Evolutionary conservation across 2,113 vertebrate genomes (phyloP), one percentile per base, ranked within the genome.

Genomic region (Varanus salvator): DNA sequence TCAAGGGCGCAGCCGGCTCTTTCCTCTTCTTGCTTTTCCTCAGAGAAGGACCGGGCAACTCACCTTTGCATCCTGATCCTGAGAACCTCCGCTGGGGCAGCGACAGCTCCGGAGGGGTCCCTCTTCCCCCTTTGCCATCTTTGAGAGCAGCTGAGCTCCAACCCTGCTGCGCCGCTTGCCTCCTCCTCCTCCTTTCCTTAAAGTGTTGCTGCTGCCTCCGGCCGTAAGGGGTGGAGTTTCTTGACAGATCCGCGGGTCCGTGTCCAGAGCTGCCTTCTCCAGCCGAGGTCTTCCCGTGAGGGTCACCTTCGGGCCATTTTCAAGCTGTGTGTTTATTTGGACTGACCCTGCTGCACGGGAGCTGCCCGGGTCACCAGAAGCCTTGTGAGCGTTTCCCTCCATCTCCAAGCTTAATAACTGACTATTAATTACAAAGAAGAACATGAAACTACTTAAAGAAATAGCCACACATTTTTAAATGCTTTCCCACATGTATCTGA

Each of bases 221-320:
- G 5, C 64, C 23, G 50, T 52, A 66, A 87, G 81, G 75, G 86
- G 90, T 88, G 90, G 90, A 85, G 90, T 88, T 88, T 69, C 75
- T 87, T 91, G 82, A 64, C 75, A 88, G 83, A 74, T 80, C 31
- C 38, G 34, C 29, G 21, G 48, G 50, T 29, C 85, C 38, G 23
- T 57, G 25, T 57, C 50, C 29, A 84, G 25, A 38, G 50, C 44
- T 80, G 54, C 12, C 38, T 38, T 54, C 52, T 72, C 48, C 57
- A 15, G 64, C 75, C 88, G 54, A 29, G 2, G 31, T 50, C 66
- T 38, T 72, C 64, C 66, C 25, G 60, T 19, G 5, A 38, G 44
- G 64, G 38, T 31, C 9, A 74, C 12, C 25, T 74, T 57, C 52
- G 21, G 54, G 52, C 57, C 74, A 29, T 50, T 60, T 60, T 29